phyloP scores from a whole-genome alignment of 2,113 vertebrate genomes.

The Hemiprocne comata region DNA sequence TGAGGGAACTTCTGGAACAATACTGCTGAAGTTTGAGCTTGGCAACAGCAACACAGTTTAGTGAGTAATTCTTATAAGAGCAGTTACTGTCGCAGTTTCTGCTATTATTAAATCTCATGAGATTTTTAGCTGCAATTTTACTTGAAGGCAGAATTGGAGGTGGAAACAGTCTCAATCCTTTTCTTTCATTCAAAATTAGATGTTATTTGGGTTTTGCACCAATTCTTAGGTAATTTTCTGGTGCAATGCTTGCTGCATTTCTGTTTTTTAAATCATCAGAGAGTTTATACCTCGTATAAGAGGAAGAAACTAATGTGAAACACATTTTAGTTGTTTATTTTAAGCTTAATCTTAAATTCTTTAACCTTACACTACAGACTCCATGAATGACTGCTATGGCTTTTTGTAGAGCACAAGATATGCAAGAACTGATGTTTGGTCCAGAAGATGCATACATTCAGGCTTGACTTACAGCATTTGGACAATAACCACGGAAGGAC shows the following conservation, averaged over 20 bases:
- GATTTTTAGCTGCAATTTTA: neutral
- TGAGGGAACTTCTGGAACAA: neutral
- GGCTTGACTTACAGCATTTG: neutral
- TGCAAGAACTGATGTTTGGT: neutral
- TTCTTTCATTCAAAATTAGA: neutral
- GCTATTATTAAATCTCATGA: neutral
- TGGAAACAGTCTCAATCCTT: neutral
- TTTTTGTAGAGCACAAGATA: neutral
- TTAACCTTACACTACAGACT: neutral
- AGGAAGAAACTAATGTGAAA: neutral
- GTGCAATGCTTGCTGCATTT: neutral
- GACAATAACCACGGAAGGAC: neutral
- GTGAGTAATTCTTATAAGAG: neutral
- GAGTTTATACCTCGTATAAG: neutral
- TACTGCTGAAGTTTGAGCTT: neutral
- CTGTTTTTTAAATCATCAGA: neutral
- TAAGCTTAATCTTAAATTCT: neutral
- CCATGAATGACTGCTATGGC: accelerated
- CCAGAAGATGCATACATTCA: neutral
- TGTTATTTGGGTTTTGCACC: neutral
- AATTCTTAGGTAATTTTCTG: neutral
- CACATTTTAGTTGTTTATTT: neutral
- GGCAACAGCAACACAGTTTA: neutral
- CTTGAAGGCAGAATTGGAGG: neutral
- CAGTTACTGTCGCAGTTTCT: neutral